Percentiles rank a stretch among this genome's conserved stretches.
These are phyloP conservation scores for Scatophagus argus DNA, from an alignment of 2,113 vertebrate genomes.

Conservation along the genomic window DNA sequence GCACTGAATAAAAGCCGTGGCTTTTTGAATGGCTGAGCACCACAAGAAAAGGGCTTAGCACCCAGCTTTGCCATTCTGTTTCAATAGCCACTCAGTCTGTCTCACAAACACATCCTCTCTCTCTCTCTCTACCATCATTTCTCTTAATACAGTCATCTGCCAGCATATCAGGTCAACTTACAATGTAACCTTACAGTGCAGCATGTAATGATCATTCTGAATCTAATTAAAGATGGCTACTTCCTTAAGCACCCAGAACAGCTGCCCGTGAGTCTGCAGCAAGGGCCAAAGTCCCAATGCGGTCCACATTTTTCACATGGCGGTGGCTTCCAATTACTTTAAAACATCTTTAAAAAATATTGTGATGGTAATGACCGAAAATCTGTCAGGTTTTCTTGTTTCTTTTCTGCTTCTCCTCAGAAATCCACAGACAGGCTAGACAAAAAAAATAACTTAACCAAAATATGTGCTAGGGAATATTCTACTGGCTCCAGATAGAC, in stretches of 20 bases:
- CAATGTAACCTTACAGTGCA: constrained; percentile 50
- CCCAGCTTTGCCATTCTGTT: constrained; percentile 73
- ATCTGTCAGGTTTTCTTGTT: constrained; percentile 69
- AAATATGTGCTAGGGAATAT: constrained; percentile 46
- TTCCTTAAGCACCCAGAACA: constrained; percentile 74
- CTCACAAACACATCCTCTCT: constrained; percentile 58
- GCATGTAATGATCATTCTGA: constrained; percentile 61
- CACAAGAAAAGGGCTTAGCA: constrained; percentile 79
- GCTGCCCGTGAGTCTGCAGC: constrained; percentile 65
- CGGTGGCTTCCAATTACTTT: constrained; percentile 78
- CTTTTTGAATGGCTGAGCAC: constrained; percentile 79
- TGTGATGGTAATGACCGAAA: constrained; percentile 51
- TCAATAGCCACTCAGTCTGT: constrained; percentile 66
- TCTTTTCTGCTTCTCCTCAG: constrained; percentile 57
- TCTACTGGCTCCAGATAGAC: constrained; percentile 43
- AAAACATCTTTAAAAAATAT: constrained; percentile 70
- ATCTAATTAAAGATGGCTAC: constrained; percentile 76
- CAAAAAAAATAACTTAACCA: constrained; percentile 64
- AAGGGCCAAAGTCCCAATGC: constrained; percentile 67
- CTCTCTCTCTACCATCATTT: constrained; percentile 52
- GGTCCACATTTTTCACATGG: constrained; percentile 73
- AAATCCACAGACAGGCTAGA: constrained; percentile 62
- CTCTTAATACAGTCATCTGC: constrained; percentile 67
- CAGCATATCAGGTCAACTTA: constrained; percentile 68
- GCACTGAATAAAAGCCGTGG: constrained; percentile 76